A percentile compares a stretch with the other conserved stretches of the same genome.
phyloP scores from a whole-genome alignment of 30 jellyfish, hydroid and myxozoan species.

The Sanderia malayensis region DNA sequence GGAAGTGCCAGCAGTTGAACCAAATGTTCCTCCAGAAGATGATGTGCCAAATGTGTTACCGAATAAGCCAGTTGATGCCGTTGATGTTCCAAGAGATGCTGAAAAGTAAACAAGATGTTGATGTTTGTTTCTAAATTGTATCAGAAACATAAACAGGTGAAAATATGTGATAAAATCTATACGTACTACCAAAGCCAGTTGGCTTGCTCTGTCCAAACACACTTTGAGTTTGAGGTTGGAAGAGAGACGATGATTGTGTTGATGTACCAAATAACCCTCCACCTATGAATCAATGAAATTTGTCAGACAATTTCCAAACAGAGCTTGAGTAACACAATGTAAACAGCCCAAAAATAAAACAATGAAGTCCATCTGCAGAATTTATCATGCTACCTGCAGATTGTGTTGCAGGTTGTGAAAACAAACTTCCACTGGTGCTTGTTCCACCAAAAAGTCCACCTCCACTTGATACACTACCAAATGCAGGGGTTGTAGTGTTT shows the following conservation, averaged over 20 bases:
- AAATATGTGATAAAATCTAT: too few relatives aligned
- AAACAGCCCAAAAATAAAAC: too few relatives aligned
- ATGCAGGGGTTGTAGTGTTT: conserved; percentile 55
- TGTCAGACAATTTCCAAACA: too few relatives aligned
- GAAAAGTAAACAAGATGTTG: background rate
- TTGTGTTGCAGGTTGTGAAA: conserved; percentile 59
- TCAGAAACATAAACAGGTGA: too few relatives aligned
- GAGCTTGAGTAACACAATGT: too few relatives aligned
- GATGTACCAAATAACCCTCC: conserved; percentile 85
- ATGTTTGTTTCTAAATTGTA: too few relatives aligned
- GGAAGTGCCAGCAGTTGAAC: conserved; percentile 37
- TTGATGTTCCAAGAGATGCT: conserved; percentile 23
- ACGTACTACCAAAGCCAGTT: conserved; percentile 38
- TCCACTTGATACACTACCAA: conserved; percentile 73
- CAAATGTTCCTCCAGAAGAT: conserved; percentile 52
- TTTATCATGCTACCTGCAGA: conserved; percentile 11
- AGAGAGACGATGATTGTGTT: conserved; percentile 45
- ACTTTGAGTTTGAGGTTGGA: conserved; percentile 71
- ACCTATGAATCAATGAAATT: conserved; percentile 22
- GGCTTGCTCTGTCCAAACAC: conserved; percentile 59
- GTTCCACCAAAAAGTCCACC: conserved; percentile 63
- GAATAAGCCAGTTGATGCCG: conserved; percentile 59
- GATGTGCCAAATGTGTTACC: conserved; percentile 59
- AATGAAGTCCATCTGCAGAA: too few relatives aligned
- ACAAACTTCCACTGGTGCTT: conserved; percentile 37